Evolutionary conservation across 2,113 vertebrate genomes (phyloP), one percentile per base, ranked within the genome.

Genomic region (Acanthisitta chloris): DNA sequence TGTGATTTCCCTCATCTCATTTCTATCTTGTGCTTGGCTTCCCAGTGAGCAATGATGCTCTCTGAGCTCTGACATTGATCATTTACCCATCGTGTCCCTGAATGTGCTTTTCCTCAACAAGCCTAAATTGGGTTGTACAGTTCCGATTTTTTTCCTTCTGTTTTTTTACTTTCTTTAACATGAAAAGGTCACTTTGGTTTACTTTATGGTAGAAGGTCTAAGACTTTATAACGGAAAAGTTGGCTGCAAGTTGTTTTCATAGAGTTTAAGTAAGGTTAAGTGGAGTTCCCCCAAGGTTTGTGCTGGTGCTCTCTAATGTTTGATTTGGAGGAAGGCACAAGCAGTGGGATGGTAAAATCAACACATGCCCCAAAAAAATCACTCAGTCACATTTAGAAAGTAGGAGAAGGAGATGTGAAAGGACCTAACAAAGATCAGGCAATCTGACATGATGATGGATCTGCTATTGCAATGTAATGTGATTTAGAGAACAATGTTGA

Each of bases 291-390:
- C 64, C 71, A 86, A 62, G 88, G 86, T 92, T 89, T 94, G 48
- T 42, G 51, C 62, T 62, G n/a, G 58, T 77, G 0, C 66, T 91
- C 16, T 80, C 74, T 73, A 17, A 73, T 97, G 66, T 96, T 96
- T 96, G 81, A 64, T 82, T 93, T 96, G 71, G 93, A 94, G 81
- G 31, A 88, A 86, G 42, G 45, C 1, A 5, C 21, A 70, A 82
- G 36, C 58, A 82, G 40, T 49, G 33, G 54, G 78, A 74, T 86
- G 12, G 55, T 95, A 94, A 93, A 96, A 90, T 88, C 93, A 94
- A 91, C 85, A 95, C 21, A 34, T 23, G 23, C 62, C 79, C 77
- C 24, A 78, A 62, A 92, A 85, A 85, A 71, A 34, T 58, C 57
- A n/a, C 31, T 72, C 13, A 6, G 46, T 81, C 51, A 29, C 67